Evolutionary conservation across 1,140 invertebrate species (phyloP).

Genomic region (Aphidius gifuensis): DNA sequence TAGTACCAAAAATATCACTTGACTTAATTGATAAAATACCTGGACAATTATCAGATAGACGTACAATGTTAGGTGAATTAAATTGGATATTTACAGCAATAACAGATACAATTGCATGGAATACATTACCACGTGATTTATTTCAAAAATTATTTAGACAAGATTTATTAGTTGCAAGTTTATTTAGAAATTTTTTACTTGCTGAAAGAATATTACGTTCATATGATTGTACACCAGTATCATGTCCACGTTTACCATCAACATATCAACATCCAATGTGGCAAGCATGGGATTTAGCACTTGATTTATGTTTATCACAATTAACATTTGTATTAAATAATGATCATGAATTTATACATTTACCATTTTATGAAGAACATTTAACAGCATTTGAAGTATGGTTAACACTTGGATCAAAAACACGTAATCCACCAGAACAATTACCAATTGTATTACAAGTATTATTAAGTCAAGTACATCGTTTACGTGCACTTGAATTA

Average conservation of each 20-base stretch:
- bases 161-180: constrained; percentile 95
- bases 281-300: constrained; percentile 95
- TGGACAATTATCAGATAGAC: constrained; percentile 88
- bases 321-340: constrained; percentile 72
- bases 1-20: constrained; percentile 75
- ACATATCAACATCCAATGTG: constrained; percentile 87
- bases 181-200: constrained; percentile 96
- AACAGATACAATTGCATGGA: constrained; percentile 99
- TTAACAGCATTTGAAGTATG: constrained; percentile 98
- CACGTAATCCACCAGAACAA: constrained; percentile 86
- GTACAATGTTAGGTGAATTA: constrained; percentile 96
- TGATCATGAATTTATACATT: constrained; percentile 68
- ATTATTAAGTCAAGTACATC: constrained; percentile 93
- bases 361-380: constrained; percentile 97
- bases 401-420: constrained; percentile 79
- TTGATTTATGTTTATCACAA: constrained; percentile 90
- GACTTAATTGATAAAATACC: constrained; percentile 94
- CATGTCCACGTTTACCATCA: constrained; percentile 83
- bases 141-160: constrained; percentile 97
- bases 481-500: constrained; percentile 89
- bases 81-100: constrained; percentile 99
- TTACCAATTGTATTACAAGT: constrained; percentile 98
- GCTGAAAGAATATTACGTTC: constrained; percentile 95
- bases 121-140: constrained; percentile 86
- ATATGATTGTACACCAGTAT: constrained; percentile 94